Evolutionary conservation across 2,797 vertebrate species (phyloP).

Genomic region (Ctenochaetus hawaiiensis): DNA sequence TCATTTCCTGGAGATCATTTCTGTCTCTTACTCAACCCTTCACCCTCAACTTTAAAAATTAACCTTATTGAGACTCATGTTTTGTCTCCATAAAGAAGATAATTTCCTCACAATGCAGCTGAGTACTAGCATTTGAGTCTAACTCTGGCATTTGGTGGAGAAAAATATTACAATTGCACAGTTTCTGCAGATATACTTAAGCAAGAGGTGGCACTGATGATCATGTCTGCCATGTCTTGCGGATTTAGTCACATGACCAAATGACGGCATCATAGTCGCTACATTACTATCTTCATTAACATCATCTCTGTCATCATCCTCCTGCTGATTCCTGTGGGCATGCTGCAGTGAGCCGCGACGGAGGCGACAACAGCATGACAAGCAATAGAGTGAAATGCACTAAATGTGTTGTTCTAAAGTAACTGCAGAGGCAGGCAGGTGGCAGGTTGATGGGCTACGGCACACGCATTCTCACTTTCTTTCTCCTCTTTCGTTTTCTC

Average conservation of each 20-base stretch:
- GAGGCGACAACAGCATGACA: slow-evolving; percentile 52
- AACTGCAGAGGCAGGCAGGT: slow-evolving; percentile 32
- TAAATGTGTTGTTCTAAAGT: slow-evolving; percentile 42
- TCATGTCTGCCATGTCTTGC: slow-evolving; percentile 35
- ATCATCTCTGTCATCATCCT: slow-evolving; percentile 30
- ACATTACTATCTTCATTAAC: slow-evolving; percentile 50
- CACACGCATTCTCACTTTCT: slow-evolving; percentile 14
- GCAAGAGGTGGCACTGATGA: slow-evolving; percentile 15
- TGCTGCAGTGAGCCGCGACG: slow-evolving; percentile 33
- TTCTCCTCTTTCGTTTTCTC: slow-evolving; percentile 26
- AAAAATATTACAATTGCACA: slow-evolving; percentile 24
- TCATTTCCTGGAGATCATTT: too few species aligned
- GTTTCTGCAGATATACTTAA: slow-evolving; percentile 40
- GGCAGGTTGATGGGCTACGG: slow-evolving; percentile 19
- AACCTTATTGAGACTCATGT: too few species aligned
- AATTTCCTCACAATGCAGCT: too few species aligned
- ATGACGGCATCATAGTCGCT: slow-evolving; percentile 26
- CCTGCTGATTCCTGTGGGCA: slow-evolving; percentile 29
- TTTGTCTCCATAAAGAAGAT: too few species aligned
- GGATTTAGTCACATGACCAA: slow-evolving; percentile 42
- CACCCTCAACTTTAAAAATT: too few species aligned
- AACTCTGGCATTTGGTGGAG: slow-evolving; percentile 42
- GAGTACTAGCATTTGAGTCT: slow-evolving; percentile 14
- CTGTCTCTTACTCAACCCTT: too few species aligned
- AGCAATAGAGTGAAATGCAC: slow-evolving; percentile 21